A percentile compares a stretch with the other conserved stretches of the same genome.
These are phyloP conservation scores for Acanthornis magna DNA, from an alignment of 2,797 vertebrate genomes.

Conservation along the genomic window DNA sequence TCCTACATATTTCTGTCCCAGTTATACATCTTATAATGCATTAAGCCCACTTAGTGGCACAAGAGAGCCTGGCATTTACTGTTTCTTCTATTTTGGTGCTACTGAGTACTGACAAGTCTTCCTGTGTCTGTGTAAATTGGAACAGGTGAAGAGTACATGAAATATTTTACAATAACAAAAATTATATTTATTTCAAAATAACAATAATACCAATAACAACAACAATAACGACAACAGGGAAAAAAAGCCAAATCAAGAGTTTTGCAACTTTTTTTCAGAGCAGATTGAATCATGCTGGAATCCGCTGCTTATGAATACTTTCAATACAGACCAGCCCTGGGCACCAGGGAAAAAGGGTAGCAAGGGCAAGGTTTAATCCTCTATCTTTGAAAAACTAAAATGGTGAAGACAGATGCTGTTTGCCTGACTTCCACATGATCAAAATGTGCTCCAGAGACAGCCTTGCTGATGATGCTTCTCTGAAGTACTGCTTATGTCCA, in stretches of 20 bases:
- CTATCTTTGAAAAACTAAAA: not conserved
- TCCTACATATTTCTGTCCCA: not conserved
- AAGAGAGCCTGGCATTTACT: not conserved
- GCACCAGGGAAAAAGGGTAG: not conserved
- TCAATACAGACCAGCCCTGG: not conserved
- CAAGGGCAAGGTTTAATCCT: not conserved
- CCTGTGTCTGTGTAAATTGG: not conserved
- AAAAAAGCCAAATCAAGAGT: not conserved
- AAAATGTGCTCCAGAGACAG: not conserved
- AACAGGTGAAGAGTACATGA: not conserved
- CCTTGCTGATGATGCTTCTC: not conserved
- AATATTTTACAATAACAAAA: not conserved
- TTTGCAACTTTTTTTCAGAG: not conserved
- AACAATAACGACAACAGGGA: not conserved
- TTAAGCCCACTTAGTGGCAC: not conserved
- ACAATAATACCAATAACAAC: too few species aligned
- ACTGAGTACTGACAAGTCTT: not conserved
- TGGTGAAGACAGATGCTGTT: not conserved
- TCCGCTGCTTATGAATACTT: not conserved
- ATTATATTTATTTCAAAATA: not conserved
- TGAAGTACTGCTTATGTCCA: not conserved
- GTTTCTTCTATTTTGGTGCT: not conserved
- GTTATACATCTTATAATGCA: accelerated
- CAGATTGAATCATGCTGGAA: not conserved
- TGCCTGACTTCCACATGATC: not conserved